Base-by-base conservation (phyloP, 2,113 vertebrate genomes). In the Larimichthys polyactis region DNA sequence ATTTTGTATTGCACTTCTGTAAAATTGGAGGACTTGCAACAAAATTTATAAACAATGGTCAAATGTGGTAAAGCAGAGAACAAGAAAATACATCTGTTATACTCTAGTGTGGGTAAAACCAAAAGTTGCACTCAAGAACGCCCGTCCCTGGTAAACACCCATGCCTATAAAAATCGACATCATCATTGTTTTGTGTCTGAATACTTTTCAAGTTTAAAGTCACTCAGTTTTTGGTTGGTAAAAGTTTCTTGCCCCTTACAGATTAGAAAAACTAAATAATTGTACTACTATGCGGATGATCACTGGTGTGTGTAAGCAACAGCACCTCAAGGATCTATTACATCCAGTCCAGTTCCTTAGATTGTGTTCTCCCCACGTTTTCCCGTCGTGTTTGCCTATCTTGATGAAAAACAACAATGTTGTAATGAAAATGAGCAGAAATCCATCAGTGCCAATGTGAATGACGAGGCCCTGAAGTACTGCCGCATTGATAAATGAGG, bases 301-400 rank as follows among this genome's bases (percentile, higher is more conserved):
- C 51, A 52, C 40, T 19, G 60, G 8, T 1, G 3, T 65, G 3
- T 59, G 48, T 17, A 16, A 55, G n/a, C 71, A 68, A 73, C 69
- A 71, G 0, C 70, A 73, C 68, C 55, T 76, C 27, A 52, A 81
- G 80, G 71, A 88, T 20, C 15, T 5, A 60, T 60, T 75, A 48
- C 72, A 83, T 24, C 64, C 79, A 60, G 86, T 84, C 83, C 59
- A 75, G 75, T 81, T 85, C n/a, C 54, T 2, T 16, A 67, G 54
- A 76, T 54, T 32, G 32, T 73, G n/a, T 81, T 29, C 19, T 69
- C 46, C 46, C 15, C 29, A 58, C 52, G 46, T 16, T 48, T 32
- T 19, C 17, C 65, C 57, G 78, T 36, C 77, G 24, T 82, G 16
- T 16, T 2, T n/a, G 22, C 63, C 73, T 58, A 89, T 86, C 54